A percentile compares a stretch with the other conserved stretches of the same genome.
Evolutionary conservation across 1,140 invertebrate species (phyloP).

Genomic region (Elysia chlorotica): DNA sequence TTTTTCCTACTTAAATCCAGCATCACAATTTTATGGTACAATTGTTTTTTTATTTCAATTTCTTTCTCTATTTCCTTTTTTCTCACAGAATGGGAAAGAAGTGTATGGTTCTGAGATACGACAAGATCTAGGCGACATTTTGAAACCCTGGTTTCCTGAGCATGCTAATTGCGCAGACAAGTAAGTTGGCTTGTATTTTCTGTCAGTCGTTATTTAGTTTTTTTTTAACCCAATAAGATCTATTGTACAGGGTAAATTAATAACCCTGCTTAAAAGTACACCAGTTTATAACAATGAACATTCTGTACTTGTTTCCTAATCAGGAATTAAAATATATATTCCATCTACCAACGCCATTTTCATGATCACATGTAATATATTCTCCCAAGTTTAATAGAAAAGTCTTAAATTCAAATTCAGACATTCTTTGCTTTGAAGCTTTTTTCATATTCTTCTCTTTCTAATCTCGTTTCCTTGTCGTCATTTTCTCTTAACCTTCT

Average conservation of each 20-base stretch:
- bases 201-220: background rate
- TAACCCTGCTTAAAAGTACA: background rate
- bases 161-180: slow-evolving; percentile 20
- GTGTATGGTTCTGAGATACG: slow-evolving; percentile 42
- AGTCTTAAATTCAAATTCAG: no score
- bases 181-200: slow-evolving; percentile 14
- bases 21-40: background rate
- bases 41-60: background rate
- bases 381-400: no score
- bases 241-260: background rate
- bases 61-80: background rate
- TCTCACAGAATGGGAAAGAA: slow-evolving; percentile 50
- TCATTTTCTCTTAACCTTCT: no score
- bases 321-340: background rate
- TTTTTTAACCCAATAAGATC: no score
- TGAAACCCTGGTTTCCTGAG: slow-evolving; percentile 41
- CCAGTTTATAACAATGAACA: background rate
- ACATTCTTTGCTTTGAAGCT: no score
- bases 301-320: background rate
- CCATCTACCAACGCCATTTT: no score
- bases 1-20: background rate
- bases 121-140: slow-evolving; percentile 33
- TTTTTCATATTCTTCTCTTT: no score
- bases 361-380: no score
- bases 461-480: no score